These are phyloP conservation scores for Protonemura montana DNA, from an alignment of 2,888 invertebrate genomes.

Conservation along the genomic window DNA sequence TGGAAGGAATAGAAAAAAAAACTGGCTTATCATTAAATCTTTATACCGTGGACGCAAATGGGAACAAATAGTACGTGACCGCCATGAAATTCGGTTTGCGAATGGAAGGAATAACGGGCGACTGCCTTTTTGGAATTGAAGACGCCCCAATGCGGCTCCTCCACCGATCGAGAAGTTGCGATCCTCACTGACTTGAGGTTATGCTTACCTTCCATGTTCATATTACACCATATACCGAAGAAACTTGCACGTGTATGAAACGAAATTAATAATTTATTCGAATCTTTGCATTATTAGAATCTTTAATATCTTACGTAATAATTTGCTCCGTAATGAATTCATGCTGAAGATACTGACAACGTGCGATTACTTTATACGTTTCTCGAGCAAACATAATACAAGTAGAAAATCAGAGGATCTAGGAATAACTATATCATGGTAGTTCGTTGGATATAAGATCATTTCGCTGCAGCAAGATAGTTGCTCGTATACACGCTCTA, in stretches of 20 bases:
- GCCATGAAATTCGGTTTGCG: background rate
- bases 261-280: no score
- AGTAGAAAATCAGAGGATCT: background rate
- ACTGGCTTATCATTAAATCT: background rate
- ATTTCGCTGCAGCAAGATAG: background rate
- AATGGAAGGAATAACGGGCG: background rate
- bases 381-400: background rate
- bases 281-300: no score
- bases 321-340: no score
- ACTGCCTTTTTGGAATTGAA: background rate
- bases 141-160: background rate
- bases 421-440: background rate
- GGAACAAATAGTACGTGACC: slow-evolving; percentile 7
- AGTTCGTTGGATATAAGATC: background rate
- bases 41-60: background rate
- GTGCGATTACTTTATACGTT: background rate
- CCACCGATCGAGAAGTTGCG: background rate
- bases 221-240: no score
- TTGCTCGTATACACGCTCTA: background rate
- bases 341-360: background rate
- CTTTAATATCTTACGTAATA: background rate
- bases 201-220: no score
- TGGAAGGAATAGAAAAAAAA: background rate
- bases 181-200: background rate
- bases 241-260: no score